Conservation (phyloP, 2,113 vertebrate genomes). For the Solea senegalensis region DNA sequence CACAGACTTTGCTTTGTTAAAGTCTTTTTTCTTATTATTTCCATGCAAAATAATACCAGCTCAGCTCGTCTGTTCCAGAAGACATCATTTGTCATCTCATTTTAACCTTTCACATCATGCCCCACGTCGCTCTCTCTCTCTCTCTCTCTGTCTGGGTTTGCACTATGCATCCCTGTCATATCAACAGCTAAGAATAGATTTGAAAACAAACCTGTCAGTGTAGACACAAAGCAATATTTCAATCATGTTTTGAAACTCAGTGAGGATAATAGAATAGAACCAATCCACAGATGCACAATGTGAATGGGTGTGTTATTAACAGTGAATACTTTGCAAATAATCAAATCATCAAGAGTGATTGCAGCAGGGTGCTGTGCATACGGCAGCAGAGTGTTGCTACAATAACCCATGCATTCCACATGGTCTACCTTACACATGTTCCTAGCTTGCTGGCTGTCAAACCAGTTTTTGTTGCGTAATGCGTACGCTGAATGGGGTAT, state of each 20-base stretch:
- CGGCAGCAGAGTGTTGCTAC: background rate
- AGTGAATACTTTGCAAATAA: conserved; percentile 6
- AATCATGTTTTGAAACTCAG: conserved; percentile 6
- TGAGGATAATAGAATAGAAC: background rate
- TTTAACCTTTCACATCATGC: conserved; percentile 29
- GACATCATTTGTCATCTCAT: background rate
- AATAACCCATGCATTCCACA: conserved; percentile 55
- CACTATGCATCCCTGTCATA: conserved; percentile 14
- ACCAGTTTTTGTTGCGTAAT: conserved; percentile 74
- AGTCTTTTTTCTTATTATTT: too few relatives aligned
- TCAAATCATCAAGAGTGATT: background rate
- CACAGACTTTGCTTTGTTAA: background rate
- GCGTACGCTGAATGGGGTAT: conserved; percentile 15
- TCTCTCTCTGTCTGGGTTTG: background rate
- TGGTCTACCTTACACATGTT: conserved; percentile 55
- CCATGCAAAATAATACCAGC: too few relatives aligned
- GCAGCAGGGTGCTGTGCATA: background rate
- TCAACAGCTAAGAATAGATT: conserved; percentile 44
- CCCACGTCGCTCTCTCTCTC: conserved; percentile 3
- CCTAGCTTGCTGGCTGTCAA: conserved; percentile 51
- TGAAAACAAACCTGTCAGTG: conserved; percentile 2
- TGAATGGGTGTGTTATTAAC: background rate
- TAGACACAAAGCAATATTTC: conserved; percentile 4
- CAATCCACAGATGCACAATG: background rate
- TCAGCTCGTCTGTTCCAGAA: background rate